Evolutionary conservation across 2,113 vertebrate species (phyloP).

Genomic region (Amazona guildingii): DNA sequence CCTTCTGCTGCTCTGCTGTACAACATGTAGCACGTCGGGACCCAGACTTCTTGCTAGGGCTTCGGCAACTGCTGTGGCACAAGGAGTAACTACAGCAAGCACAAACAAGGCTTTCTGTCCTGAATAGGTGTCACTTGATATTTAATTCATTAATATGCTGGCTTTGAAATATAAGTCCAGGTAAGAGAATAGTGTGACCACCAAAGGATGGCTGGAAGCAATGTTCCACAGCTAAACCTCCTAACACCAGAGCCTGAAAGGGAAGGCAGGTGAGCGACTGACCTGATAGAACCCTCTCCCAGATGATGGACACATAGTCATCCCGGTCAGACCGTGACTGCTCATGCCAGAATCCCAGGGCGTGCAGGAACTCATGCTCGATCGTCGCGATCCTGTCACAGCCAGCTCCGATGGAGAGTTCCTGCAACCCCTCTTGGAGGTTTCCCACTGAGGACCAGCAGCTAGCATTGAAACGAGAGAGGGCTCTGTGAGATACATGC

Average conservation of each 20-base stretch:
- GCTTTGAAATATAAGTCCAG: neutral
- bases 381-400: constrained; percentile 84
- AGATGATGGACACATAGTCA: constrained; percentile 84
- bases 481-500: neutral
- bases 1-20: neutral
- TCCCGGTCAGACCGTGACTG: constrained; percentile 88
- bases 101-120: neutral
- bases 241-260: neutral
- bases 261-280: neutral
- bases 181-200: neutral
- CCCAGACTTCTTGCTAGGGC: neutral
- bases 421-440: constrained; percentile 73
- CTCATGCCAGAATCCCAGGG: constrained; percentile 91
- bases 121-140: neutral
- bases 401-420: constrained; percentile 80
- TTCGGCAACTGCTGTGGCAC: accelerated
- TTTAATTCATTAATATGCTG: neutral
- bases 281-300: constrained; percentile 84
- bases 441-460: constrained; percentile 93
- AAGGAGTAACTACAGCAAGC: neutral
- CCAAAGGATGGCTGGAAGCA: neutral
- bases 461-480: constrained; percentile 58
- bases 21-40: neutral
- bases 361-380: constrained; percentile 88
- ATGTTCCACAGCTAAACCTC: neutral